Evolutionary conservation across 2,797 vertebrate species (phyloP), one percentile per base, ranked within the genome.

Genomic region (Gymnoscopelus microlampas): DNA sequence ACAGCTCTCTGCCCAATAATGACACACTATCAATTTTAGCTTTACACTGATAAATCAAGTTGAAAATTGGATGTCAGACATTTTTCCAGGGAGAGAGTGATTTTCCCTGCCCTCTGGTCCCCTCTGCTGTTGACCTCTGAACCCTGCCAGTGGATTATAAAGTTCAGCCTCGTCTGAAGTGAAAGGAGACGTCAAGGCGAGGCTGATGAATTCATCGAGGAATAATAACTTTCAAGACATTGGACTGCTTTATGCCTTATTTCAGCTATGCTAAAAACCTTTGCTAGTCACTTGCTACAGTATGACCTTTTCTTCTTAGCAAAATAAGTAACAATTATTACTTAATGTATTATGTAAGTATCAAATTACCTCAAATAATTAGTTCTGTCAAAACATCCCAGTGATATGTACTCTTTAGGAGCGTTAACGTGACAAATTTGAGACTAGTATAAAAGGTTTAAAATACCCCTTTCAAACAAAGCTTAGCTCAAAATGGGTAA

Each of bases 1-100:
- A 97, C 96, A 96, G 94, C 90, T 93, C 93, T 88, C 93, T 94
- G 91, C 92, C 91, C 92, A 87, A 94, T 96, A 97, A 97, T 97
- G 96, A 95, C 96, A 97, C 93, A 92, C 97, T 96, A 98, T 98
- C 97, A 97, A 96, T 98, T 98, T 97, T 96, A 94, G 96, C 96
- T 96, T 97, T 95, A 92, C 88, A 94, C 97, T 97, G 98, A 99
- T 99, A 99, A 99, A 99, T 99, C 97, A 99, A 94, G 94, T 97
- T 95, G 96, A 98, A 98, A 99, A 99, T 98, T 99, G 97, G 96
- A 97, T 98, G 97, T 97, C 97, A 98, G 92, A 79, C 87, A 94
- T 95, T 96, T 94, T 95, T 94, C 87, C 89, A 90, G 90, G 81
- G 84, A 86, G 93, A 88, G 91, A 95, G 94, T 94, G 95, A 96